Evolutionary conservation across 2,113 vertebrate genomes (phyloP).

Genomic region (Gymnogyps californianus): DNA sequence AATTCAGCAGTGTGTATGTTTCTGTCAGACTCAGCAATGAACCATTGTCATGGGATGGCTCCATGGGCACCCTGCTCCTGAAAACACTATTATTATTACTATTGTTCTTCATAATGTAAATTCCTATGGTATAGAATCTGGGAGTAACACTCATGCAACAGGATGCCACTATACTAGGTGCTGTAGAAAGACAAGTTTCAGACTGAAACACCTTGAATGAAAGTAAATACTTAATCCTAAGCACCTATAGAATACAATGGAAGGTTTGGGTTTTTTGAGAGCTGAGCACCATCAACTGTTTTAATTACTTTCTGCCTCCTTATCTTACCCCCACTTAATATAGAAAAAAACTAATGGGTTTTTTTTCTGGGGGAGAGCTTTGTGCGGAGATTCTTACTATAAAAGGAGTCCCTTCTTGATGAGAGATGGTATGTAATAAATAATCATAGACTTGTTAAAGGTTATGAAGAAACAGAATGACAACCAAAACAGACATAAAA

Average conservation of each 20-base stretch:
- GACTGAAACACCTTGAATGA: background rate
- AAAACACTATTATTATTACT: background rate
- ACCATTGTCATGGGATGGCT: background rate
- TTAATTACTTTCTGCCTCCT: background rate
- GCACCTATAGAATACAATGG: accelerated
- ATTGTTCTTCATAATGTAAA: background rate
- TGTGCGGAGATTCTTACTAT: background rate
- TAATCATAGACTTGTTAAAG: background rate
- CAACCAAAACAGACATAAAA: background rate
- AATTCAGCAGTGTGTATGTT: background rate
- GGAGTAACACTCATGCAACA: background rate
- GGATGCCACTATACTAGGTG: too few relatives aligned
- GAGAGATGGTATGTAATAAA: background rate
- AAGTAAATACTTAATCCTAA: background rate
- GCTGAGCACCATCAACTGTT: background rate
- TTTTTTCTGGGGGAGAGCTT: background rate
- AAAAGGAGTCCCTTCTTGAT: background rate
- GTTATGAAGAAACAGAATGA: background rate
- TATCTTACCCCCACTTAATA: background rate
- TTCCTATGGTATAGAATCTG: background rate
- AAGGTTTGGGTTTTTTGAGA: background rate
- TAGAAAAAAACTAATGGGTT: background rate
- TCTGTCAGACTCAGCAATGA: background rate
- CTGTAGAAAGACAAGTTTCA: background rate
- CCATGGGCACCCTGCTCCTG: background rate